Evolutionary conservation across 2,113 vertebrate species (phyloP).

Genomic region (Callipepla squamata): DNA sequence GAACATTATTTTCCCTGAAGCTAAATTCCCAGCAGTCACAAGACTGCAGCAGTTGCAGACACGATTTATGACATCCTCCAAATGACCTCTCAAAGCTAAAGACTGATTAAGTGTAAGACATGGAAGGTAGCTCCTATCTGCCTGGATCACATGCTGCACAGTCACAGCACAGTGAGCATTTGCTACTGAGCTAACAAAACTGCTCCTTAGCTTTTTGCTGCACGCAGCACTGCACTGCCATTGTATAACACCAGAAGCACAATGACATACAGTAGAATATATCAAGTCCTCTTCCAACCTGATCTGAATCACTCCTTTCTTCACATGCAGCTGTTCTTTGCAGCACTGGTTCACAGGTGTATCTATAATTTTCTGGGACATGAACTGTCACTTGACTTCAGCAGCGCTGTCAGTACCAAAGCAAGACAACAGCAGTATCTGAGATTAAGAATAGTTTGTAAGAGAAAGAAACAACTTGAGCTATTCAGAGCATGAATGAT

Average conservation of each 20-base stretch:
- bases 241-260: background rate
- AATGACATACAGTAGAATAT: accelerated
- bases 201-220: background rate
- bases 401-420: background rate
- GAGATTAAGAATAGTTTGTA: background rate
- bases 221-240: background rate
- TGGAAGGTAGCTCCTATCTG: conserved; percentile 23
- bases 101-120: conserved; percentile 38
- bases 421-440: background rate
- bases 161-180: background rate
- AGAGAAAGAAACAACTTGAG: background rate
- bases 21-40: conserved; percentile 60
- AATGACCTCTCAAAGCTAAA: conserved; percentile 54
- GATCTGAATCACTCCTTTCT: accelerated
- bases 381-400: background rate
- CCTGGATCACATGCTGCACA: background rate
- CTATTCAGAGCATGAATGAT: background rate
- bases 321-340: background rate
- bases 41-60: conserved; percentile 68
- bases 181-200: background rate
- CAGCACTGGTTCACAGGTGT: background rate
- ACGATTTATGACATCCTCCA: conserved; percentile 64
- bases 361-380: background rate
- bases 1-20: background rate
- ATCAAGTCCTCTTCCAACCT: accelerated